Conservation (phyloP, 2,113 vertebrate genomes). For the Chloebia gouldiae region DNA sequence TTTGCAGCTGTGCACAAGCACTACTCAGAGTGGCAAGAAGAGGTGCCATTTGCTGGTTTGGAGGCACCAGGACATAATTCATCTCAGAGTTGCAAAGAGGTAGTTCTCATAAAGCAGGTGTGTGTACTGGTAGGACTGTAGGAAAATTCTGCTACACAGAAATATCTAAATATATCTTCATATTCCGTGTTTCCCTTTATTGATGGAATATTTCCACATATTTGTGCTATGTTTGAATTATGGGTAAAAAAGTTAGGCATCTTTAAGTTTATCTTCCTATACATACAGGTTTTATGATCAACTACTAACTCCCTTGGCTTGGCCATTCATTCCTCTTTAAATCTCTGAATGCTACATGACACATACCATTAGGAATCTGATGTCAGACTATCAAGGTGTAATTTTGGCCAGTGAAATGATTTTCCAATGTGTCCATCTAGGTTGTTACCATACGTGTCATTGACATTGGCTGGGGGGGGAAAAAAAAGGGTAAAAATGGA, state of each 20-base stretch:
- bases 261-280: not conserved
- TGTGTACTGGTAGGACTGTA: not conserved
- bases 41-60: not conserved
- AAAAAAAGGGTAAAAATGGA: not conserved
- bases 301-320: not conserved
- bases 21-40: not conserved
- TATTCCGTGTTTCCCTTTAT: not conserved
- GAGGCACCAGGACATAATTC: not conserved
- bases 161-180: not conserved
- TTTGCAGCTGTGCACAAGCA: not conserved
- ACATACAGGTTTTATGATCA: not conserved
- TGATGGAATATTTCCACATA: not conserved
- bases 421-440: not conserved
- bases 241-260: not conserved
- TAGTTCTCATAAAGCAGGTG: not conserved
- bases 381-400: not conserved
- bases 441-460: not conserved
- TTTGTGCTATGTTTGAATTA: not conserved
- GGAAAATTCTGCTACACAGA: not conserved
- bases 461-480: not conserved
- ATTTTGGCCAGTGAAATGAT: not conserved
- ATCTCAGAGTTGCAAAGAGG: not conserved
- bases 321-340: not conserved
- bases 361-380: not conserved
- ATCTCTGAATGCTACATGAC: not conserved